These are phyloP conservation scores for Liolophura sinensis DNA, from an alignment of 1,140 invertebrate species.

Conservation along the genomic window DNA sequence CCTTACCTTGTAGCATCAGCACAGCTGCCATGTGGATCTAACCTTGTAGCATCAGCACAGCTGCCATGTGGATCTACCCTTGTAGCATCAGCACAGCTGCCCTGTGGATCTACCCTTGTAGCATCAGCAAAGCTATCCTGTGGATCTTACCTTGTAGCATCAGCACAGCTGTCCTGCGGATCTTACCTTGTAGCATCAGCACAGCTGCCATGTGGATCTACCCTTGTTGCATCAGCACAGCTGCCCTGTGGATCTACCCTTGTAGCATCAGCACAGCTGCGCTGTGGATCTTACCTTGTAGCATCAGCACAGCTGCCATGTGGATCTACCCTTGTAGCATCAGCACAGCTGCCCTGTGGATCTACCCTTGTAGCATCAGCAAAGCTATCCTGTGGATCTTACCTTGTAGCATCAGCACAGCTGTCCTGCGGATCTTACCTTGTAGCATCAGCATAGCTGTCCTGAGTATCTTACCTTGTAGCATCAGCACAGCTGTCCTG, in stretches of 20 bases:
- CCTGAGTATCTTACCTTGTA: conserved; percentile 19
- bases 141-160: not conserved
- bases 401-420: conserved; percentile 18
- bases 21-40: not conserved
- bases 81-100: not conserved
- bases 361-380: not conserved
- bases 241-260: conserved; percentile 13
- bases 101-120: conserved; percentile 19
- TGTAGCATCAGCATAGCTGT: not conserved
- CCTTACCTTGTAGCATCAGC: not conserved
- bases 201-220: not conserved
- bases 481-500: not conserved
- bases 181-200: conserved; percentile 20
- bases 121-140: not conserved
- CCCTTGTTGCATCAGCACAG: not conserved
- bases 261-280: not conserved
- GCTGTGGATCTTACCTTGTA: not conserved
- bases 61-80: not conserved
- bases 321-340: conserved; percentile 21
- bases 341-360: not conserved
- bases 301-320: not conserved
- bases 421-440: not conserved
- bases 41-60: conserved; percentile 18
- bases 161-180: too few species aligned
- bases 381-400: not conserved